Evolutionary conservation across 2,797 vertebrate genomes (phyloP).

Genomic region (Leontocebus nigricollis): DNA sequence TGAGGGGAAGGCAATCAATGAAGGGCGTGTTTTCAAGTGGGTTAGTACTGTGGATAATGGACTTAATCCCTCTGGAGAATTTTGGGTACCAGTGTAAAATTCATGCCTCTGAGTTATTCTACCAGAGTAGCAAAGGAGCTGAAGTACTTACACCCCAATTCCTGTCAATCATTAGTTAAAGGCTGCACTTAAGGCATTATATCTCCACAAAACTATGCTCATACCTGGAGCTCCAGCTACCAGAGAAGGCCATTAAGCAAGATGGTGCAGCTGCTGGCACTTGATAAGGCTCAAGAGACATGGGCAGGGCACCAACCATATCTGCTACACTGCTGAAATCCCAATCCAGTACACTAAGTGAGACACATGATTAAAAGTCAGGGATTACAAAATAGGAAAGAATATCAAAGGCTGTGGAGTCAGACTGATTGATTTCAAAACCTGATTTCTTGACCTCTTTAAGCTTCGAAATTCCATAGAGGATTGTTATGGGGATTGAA

Average conservation of each 20-base stretch:
- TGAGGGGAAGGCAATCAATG: neutral
- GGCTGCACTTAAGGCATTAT: neutral
- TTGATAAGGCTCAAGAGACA: neutral
- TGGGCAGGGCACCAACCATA: neutral
- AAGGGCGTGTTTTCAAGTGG: neutral
- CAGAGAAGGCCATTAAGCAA: neutral
- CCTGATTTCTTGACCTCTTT: neutral
- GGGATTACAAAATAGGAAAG: neutral
- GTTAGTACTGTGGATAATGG: neutral
- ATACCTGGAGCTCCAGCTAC: neutral
- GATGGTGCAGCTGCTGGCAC: neutral
- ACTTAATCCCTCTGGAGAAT: neutral
- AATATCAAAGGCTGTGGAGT: constrained; percentile 9
- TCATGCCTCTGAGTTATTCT: neutral
- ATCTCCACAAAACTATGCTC: neutral
- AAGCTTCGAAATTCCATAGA: neutral
- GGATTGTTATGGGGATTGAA: neutral
- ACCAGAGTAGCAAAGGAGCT: neutral
- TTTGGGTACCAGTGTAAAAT: neutral
- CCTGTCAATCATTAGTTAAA: neutral
- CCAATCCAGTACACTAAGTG: neutral
- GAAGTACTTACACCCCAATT: neutral
- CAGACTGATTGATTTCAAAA: neutral
- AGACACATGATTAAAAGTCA: constrained; percentile 4
- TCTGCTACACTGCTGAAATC: neutral